phyloP scores from a whole-genome alignment of 1,140 invertebrate genomes.

The Helicorthomorpha holstii region DNA sequence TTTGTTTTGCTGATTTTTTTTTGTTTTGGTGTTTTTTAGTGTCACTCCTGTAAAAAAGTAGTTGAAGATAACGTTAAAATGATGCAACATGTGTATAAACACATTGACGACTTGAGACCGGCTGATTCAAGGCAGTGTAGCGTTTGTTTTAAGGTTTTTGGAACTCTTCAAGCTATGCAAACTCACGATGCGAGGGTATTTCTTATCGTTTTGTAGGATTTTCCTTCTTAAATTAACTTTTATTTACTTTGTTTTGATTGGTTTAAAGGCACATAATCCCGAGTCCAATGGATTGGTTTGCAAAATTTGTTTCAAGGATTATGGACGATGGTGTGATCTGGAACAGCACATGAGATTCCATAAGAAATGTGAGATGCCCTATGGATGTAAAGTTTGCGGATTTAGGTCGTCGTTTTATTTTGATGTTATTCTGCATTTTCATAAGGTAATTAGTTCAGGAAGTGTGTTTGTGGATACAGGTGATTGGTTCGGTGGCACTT shows the following conservation, averaged over 20 bases:
- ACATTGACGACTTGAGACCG: conserved; percentile 25
- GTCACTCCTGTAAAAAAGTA: conserved; percentile 26
- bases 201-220: neutral
- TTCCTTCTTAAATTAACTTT: no score
- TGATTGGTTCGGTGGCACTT: neutral
- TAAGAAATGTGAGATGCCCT: conserved; percentile 9
- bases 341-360: conserved; percentile 7
- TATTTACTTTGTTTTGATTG: no score
- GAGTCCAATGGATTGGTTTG: conserved; percentile 5
- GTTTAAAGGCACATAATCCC: conserved; percentile 10
- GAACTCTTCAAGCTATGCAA: conserved; percentile 29
- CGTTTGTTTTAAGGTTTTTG: conserved; percentile 29
- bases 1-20: neutral
- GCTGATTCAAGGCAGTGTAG: conserved; percentile 28
- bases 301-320: conserved; percentile 8
- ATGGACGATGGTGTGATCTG: neutral
- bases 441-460: conserved; percentile 5
- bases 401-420: conserved; percentile 9
- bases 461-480: neutral
- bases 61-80: conserved; percentile 26
- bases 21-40: conserved; percentile 17
- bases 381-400: conserved; percentile 7
- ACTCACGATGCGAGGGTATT: conserved; percentile 27
- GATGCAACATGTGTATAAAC: conserved; percentile 27
- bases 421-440: conserved; percentile 9